Evolutionary conservation across 2,888 invertebrate species (phyloP).

Genomic region (Girardia tigrina): DNA sequence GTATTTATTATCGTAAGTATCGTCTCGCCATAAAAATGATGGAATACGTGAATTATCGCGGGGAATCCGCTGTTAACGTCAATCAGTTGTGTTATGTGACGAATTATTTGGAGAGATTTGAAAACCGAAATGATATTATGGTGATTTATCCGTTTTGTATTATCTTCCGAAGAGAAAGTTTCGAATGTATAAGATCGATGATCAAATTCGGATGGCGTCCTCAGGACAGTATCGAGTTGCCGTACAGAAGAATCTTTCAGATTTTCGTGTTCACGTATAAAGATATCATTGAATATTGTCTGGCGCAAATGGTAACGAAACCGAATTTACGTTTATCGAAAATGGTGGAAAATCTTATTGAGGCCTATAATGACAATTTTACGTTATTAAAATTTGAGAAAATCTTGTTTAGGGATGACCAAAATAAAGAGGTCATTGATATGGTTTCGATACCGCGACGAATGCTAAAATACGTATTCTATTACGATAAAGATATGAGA

Average conservation of each 20-base stretch:
- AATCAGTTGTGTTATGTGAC: neutral
- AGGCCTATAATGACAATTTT: neutral
- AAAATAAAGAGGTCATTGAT: neutral
- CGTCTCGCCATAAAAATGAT: neutral
- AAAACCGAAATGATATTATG: conserved; percentile 18
- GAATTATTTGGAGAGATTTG: conserved; percentile 2
- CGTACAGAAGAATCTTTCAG: conserved; percentile 11
- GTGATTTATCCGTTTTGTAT: conserved; percentile 14
- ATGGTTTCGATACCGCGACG: neutral
- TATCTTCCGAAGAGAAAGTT: neutral
- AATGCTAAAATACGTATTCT: neutral
- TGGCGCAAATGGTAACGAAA: neutral
- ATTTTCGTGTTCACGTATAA: neutral
- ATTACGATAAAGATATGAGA: conserved; percentile 18
- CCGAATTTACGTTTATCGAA: neutral
- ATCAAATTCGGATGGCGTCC: neutral
- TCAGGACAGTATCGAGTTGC: neutral
- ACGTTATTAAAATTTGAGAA: conserved; percentile 16
- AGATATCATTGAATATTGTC: conserved; percentile 1
- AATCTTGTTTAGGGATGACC: neutral
- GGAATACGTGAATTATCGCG: neutral
- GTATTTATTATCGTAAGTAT: neutral
- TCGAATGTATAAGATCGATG: neutral
- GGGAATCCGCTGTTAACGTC: neutral
- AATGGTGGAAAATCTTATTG: neutral